phyloP scores from a whole-genome alignment of 2,888 invertebrate genomes.

The Andrena dorsata region DNA sequence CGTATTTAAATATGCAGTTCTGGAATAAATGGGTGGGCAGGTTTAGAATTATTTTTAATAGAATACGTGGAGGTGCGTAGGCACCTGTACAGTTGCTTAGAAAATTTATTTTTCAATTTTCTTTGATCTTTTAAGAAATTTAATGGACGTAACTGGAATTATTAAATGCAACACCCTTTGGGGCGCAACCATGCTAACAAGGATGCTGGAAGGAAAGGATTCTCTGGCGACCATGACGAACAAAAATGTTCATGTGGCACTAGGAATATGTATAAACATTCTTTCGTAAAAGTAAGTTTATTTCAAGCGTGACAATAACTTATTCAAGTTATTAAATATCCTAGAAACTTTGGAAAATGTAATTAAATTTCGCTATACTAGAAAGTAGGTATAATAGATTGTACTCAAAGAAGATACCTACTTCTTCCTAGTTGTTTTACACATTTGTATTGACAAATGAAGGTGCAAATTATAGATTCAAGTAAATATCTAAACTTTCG shows the following conservation, averaged over 20 bases:
- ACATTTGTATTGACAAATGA: too few species aligned
- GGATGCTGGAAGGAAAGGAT: conserved; percentile 14
- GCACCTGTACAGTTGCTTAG: neutral
- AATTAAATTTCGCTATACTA: too few species aligned
- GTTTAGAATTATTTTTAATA: neutral
- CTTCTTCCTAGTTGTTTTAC: too few species aligned
- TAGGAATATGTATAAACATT: neutral
- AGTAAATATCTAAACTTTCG: too few species aligned
- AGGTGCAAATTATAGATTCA: too few species aligned
- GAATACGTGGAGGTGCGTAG: neutral
- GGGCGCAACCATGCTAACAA: conserved; percentile 50
- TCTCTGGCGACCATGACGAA: neutral
- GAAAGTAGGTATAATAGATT: too few species aligned
- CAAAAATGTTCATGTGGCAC: too few species aligned
- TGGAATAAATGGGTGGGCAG: neutral
- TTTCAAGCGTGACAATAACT: too few species aligned
- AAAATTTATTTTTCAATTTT: neutral
- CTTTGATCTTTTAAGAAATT: neutral
- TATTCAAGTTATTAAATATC: too few species aligned
- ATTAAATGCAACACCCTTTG: conserved; percentile 23
- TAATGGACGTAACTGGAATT: neutral
- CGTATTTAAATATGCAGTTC: neutral
- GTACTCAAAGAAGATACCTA: too few species aligned
- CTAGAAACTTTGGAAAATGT: too few species aligned
- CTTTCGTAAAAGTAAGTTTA: too few species aligned